phyloP scores from a whole-genome alignment of 2,797 vertebrate species.

The Macropus fuliginosus region DNA sequence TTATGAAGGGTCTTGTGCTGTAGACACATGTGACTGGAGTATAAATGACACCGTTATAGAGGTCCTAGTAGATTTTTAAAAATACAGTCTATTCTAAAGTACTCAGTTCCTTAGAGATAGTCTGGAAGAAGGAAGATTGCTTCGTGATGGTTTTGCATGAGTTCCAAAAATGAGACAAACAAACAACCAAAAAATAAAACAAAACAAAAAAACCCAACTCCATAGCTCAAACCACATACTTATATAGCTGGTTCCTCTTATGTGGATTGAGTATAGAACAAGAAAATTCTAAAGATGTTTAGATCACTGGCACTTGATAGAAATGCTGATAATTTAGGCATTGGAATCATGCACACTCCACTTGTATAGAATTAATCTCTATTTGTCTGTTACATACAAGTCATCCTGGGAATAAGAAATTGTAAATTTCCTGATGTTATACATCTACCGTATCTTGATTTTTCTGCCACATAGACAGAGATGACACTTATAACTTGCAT shows the following conservation, averaged over 20 bases:
- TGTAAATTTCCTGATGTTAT: conserved; percentile 10
- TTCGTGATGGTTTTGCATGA: conserved; percentile 58
- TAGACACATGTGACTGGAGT: conserved; percentile 94
- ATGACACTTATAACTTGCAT: neutral
- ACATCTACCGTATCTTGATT: neutral
- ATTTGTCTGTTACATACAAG: conserved; percentile 27
- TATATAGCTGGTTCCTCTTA: conserved; percentile 71
- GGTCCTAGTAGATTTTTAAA: conserved; percentile 85
- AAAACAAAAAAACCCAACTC: neutral
- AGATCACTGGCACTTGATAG: conserved; percentile 67
- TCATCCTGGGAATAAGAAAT: conserved; percentile 59
- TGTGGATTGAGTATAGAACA: conserved; percentile 48
- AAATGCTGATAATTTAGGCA: conserved; percentile 69
- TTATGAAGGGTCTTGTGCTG: conserved; percentile 93
- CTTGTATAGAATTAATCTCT: conserved; percentile 65
- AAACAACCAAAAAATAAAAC: neutral
- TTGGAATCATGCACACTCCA: conserved; percentile 63
- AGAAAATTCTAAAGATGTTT: conserved; percentile 71
- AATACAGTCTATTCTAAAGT: conserved; percentile 82
- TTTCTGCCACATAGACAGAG: conserved; percentile 24
- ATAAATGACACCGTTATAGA: conserved; percentile 92
- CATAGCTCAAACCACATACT: neutral
- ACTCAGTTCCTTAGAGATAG: conserved; percentile 78
- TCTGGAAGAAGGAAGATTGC: conserved; percentile 41
- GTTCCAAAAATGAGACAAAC: conserved; percentile 43